phyloP scores from a whole-genome alignment of 2,113 vertebrate species.

The Cervus canadensis region DNA sequence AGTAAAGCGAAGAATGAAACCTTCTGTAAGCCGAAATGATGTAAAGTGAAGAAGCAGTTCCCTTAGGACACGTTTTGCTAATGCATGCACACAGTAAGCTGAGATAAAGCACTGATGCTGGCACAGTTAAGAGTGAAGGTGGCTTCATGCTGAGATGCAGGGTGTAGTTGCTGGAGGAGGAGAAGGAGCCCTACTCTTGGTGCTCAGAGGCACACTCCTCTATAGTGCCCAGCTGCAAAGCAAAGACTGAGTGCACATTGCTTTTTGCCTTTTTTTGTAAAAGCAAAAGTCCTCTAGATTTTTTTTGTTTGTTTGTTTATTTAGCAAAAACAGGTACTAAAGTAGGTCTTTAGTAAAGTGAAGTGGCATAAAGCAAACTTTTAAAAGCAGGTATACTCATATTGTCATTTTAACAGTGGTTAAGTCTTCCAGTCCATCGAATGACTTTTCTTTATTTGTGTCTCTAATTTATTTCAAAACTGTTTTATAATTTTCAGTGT shows the following conservation, averaged over 20 bases:
- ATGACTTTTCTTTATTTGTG: background rate
- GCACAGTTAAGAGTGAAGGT: background rate
- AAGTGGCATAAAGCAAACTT: background rate
- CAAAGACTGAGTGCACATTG: too few relatives aligned
- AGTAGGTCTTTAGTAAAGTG: background rate
- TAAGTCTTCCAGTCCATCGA: background rate
- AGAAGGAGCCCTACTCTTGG: rapidly evolving
- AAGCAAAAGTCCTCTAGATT: background rate
- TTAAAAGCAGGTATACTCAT: background rate
- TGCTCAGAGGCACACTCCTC: background rate
- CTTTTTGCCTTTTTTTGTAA: background rate
- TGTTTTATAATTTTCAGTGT: background rate
- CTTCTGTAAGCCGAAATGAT: background rate
- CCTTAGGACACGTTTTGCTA: background rate
- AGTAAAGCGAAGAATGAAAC: background rate
- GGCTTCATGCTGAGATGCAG: background rate
- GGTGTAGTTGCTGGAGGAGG: background rate
- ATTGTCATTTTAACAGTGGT: background rate
- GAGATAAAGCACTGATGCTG: background rate
- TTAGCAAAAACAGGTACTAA: background rate
- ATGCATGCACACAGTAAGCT: background rate
- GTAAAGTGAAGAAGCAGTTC: background rate
- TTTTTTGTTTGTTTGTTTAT: background rate
- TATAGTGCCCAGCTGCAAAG: background rate
- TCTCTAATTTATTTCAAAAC: background rate